phyloP scores from a whole-genome alignment of 2,113 vertebrate genomes.

The Hystrix brachyura region DNA sequence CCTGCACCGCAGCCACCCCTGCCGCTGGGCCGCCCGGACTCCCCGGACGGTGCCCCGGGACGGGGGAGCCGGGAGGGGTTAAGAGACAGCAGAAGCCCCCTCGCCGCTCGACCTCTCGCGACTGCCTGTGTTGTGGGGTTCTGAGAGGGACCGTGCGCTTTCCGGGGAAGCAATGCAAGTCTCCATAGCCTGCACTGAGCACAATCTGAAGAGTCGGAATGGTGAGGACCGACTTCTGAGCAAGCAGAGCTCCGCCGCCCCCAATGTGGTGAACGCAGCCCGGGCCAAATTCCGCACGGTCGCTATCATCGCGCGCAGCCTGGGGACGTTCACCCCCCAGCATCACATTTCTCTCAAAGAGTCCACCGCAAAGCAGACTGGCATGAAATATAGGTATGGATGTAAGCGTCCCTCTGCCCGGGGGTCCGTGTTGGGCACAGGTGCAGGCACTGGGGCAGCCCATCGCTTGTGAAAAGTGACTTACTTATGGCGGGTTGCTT shows the following conservation, averaged over 20 bases:
- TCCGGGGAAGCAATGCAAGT: conserved; percentile 95
- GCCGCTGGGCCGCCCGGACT: conserved; percentile 15
- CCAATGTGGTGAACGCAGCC: conserved; percentile 97
- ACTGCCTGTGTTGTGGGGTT: conserved; percentile 66
- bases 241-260: conserved; percentile 95
- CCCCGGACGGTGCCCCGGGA: neutral
- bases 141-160: conserved; percentile 77
- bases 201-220: conserved; percentile 97
- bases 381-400: conserved; percentile 99
- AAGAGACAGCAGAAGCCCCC: conserved; percentile 1
- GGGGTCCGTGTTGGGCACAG: conserved; percentile 4
- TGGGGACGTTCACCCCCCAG: conserved; percentile 97
- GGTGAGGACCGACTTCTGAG: conserved; percentile 95
- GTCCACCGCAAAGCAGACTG: conserved; percentile 98
- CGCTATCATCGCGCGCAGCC: conserved; percentile 98
- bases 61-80: conserved; percentile 30
- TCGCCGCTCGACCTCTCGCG: conserved; percentile 41
- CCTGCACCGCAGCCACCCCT: conserved; percentile 53
- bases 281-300: conserved; percentile 98
- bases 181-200: conserved; percentile 99
- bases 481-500: neutral
- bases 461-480: conserved; percentile 29
- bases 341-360: conserved; percentile 99
- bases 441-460: neutral
- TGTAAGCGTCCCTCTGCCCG: conserved; percentile 42